phyloP scores from a whole-genome alignment of 2,888 invertebrate species.

The Stenotaenia linearis region DNA sequence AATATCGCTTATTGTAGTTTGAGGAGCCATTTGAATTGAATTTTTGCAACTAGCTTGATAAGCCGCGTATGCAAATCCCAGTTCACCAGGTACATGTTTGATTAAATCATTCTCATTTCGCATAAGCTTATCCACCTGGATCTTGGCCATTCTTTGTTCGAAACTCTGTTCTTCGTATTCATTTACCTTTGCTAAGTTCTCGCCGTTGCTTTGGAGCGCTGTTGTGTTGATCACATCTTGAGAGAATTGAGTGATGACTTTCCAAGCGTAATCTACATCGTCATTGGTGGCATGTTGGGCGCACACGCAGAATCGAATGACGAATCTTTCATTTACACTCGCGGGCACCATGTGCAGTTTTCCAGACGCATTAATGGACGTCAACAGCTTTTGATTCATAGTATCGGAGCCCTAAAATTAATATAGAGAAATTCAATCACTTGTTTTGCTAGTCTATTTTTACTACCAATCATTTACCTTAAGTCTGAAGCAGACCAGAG shows the following conservation, averaged over 20 bases:
- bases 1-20: not conserved
- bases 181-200: slow-evolving; percentile 20
- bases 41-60: not conserved
- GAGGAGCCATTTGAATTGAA: not conserved
- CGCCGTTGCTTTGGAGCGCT: slow-evolving; percentile 32
- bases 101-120: not conserved
- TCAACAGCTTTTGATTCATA: slow-evolving; percentile 82
- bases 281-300: slow-evolving; percentile 79
- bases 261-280: slow-evolving; percentile 58
- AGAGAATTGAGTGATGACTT: slow-evolving; percentile 47
- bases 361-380: slow-evolving; percentile 88
- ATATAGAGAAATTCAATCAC: not conserved
- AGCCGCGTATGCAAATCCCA: not conserved
- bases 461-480: slow-evolving; percentile 51
- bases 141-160: not conserved
- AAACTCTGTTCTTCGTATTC: not conserved
- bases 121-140: not conserved
- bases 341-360: slow-evolving; percentile 96
- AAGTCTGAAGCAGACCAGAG: slow-evolving; percentile 82
- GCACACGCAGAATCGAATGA: slow-evolving; percentile 90
- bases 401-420: slow-evolving; percentile 33
- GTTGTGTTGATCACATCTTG: slow-evolving; percentile 47
- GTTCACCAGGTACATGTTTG: not conserved
- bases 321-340: slow-evolving; percentile 78
- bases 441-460: not conserved